Evolutionary conservation across 1,140 invertebrate species (phyloP).

Genomic region (Drosophila baimaii): DNA sequence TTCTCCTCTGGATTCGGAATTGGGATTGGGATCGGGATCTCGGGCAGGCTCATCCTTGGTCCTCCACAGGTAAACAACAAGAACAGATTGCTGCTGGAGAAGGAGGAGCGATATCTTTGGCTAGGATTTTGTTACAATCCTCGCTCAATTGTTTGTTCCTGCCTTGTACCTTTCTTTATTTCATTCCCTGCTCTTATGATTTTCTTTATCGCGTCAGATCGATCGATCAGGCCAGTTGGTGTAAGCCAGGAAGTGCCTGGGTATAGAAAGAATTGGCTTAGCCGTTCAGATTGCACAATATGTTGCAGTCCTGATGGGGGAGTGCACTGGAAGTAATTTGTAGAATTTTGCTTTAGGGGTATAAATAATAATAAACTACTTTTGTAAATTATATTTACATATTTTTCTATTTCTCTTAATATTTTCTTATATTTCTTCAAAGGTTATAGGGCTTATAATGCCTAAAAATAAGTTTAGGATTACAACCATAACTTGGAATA

Average conservation of each 20-base stretch:
- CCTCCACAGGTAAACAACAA: conserved; percentile 55
- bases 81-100: conserved; percentile 20
- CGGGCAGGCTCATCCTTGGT: conserved; percentile 21
- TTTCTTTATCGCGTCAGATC: conserved; percentile 58
- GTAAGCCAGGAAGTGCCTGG: conserved; percentile 76
- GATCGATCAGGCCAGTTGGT: conserved; percentile 68
- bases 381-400: background rate
- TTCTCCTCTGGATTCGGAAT: conserved; percentile 2
- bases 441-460: too few species aligned
- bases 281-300: conserved; percentile 45
- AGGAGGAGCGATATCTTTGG: conserved; percentile 54
- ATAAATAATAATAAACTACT: background rate
- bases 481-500: background rate
- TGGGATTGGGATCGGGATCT: conserved; percentile 1
- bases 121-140: conserved; percentile 74
- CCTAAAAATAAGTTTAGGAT: background rate
- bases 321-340: conserved; percentile 9
- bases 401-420: too few species aligned
- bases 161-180: conserved; percentile 48
- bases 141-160: conserved; percentile 78
- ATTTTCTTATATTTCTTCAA: too few species aligned
- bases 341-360: background rate
- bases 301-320: conserved; percentile 7
- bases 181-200: conserved; percentile 34
- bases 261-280: conserved; percentile 58